Conservation (phyloP, 1,140 invertebrate genomes). For the Drosophila mayri region DNA sequence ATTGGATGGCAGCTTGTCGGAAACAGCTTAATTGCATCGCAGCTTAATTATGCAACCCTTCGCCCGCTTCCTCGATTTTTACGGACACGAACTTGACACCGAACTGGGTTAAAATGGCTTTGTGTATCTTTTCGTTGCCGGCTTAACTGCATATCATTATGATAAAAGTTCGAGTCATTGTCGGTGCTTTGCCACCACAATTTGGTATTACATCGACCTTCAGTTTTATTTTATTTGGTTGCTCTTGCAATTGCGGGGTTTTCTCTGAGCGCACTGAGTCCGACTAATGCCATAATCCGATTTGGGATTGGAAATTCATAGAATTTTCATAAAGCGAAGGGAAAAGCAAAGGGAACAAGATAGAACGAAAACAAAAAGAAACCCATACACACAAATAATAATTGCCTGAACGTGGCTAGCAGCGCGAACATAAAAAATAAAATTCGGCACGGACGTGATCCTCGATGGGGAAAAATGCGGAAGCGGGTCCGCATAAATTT, state of each 20-base stretch:
- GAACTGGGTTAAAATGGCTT: constrained; percentile 15
- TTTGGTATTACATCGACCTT: constrained; percentile 33
- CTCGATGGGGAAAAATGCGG: constrained; percentile 59
- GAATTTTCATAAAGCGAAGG: constrained; percentile 59
- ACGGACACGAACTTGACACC: constrained; percentile 19
- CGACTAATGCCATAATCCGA: constrained; percentile 71
- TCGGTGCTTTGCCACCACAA: constrained; percentile 14
- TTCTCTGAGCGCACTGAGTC: constrained; percentile 13
- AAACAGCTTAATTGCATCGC: constrained; percentile 79
- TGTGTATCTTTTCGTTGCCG: constrained; percentile 25
- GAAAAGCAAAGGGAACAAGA: constrained; percentile 2
- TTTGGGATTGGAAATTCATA: constrained; percentile 73
- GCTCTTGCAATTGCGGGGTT: constrained; percentile 4
- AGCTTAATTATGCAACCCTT: constrained; percentile 64
- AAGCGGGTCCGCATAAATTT: constrained; percentile 72
- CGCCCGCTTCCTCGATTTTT: constrained; percentile 2
- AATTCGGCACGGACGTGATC: constrained; percentile 62
- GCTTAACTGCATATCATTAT: constrained; percentile 56
- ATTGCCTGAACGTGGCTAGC: constrained; percentile 45
- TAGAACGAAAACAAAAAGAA: constrained; percentile 22
- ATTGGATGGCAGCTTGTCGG: constrained; percentile 63
- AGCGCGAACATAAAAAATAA: constrained; percentile 57
- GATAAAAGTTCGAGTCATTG: constrained; percentile 37
- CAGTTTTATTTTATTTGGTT: constrained; percentile 25
- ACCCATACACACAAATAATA: constrained; percentile 31